Percentiles rank a stretch among this genome's conserved stretches.
phyloP scores from a whole-genome alignment of 2,888 invertebrate species.

The Graphium colonna region DNA sequence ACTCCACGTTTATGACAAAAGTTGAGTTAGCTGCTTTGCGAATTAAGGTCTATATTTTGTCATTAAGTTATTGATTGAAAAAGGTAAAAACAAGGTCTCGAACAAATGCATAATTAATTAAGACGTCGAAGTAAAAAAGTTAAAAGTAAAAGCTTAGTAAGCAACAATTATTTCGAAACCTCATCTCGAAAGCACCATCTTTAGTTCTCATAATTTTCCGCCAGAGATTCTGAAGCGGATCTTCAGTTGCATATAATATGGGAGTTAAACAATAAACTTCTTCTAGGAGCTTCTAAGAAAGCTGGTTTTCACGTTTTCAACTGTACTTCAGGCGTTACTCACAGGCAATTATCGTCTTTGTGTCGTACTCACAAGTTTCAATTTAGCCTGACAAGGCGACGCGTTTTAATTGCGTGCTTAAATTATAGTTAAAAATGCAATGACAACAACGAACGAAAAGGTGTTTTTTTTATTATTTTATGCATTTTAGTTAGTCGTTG shows the following conservation, averaged over 20 bases:
- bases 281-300: conserved; percentile 1
- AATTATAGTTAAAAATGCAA: conserved; percentile 18
- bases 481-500: conserved; percentile 11
- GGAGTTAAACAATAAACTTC: conserved; percentile 1
- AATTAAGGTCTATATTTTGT: too few species aligned
- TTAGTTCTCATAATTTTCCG: background rate
- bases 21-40: too few species aligned
- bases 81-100: too few species aligned
- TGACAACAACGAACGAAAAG: conserved; percentile 20
- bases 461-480: conserved; percentile 12
- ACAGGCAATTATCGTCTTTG: conserved; percentile 8
- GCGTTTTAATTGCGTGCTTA: conserved; percentile 14
- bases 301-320: conserved; percentile 2
- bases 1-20: too few species aligned
- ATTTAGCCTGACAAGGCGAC: conserved; percentile 1
- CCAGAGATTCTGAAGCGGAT: background rate
- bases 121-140: too few species aligned
- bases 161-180: too few species aligned
- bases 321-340: background rate
- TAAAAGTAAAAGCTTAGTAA: too few species aligned
- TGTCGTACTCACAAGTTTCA: conserved; percentile 3
- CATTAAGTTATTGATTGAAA: too few species aligned
- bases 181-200: too few species aligned
- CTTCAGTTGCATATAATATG: background rate
- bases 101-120: too few species aligned